phyloP scores from a whole-genome alignment of 2,797 vertebrate genomes.

The Dryobates pubescens region DNA sequence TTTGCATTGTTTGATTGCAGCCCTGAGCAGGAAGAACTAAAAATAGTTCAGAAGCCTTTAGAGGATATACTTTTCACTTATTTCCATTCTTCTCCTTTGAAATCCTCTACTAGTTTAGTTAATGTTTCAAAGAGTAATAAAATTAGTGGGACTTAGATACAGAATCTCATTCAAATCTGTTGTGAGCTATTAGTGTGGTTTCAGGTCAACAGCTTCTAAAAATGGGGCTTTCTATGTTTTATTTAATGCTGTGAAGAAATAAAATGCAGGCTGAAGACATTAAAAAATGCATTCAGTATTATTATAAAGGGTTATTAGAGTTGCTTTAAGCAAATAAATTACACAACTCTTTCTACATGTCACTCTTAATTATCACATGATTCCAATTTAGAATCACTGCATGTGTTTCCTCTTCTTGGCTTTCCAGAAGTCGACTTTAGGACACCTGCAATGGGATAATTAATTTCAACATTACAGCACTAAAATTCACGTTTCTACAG shows the following conservation, averaged over 20 bases:
- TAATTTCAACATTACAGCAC: neutral
- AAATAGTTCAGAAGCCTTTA: slow-evolving; percentile 12
- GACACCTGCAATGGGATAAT: neutral
- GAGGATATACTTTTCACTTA: neutral
- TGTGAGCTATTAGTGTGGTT: neutral
- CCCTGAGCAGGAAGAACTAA: neutral
- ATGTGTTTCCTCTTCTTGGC: neutral
- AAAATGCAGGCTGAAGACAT: neutral
- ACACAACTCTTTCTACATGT: neutral
- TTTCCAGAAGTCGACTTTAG: neutral
- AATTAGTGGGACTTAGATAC: neutral
- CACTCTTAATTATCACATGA: neutral
- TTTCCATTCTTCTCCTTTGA: slow-evolving; percentile 21
- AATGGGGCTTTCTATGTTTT: neutral
- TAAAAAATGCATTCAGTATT: neutral
- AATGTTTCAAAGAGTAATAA: neutral
- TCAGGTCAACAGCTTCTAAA: neutral
- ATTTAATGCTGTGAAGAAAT: neutral
- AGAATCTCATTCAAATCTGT: neutral
- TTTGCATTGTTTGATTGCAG: slow-evolving; percentile 1
- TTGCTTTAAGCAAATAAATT: neutral
- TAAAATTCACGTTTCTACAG: neutral
- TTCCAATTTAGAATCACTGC: neutral
- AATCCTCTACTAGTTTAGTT: neutral
- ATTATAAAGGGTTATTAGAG: neutral